These are phyloP conservation scores for Beris chalybata DNA, from an alignment of 2,888 invertebrate species.

Conservation along the genomic window DNA sequence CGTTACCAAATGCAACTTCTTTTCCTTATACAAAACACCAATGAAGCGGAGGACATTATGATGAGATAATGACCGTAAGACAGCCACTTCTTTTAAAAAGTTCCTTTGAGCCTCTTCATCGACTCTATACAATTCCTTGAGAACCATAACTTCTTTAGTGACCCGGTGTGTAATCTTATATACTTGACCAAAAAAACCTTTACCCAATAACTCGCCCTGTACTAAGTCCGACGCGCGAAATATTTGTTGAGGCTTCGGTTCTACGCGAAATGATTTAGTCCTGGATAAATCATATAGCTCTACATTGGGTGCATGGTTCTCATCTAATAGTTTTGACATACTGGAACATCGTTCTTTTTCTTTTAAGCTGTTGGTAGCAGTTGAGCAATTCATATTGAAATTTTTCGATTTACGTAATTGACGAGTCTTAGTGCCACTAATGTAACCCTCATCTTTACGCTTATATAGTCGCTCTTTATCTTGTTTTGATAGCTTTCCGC, in stretches of 20 bases:
- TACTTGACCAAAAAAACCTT: slow-evolving; percentile 93
- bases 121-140: slow-evolving; percentile 89
- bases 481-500: slow-evolving; percentile 56
- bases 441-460: slow-evolving; percentile 58
- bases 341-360: slow-evolving; percentile 85
- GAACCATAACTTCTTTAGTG: slow-evolving; percentile 92
- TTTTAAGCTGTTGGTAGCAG: slow-evolving; percentile 53
- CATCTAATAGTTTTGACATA: slow-evolving; percentile 80
- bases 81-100: slow-evolving; percentile 94
- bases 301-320: slow-evolving; percentile 58
- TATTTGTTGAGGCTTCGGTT: slow-evolving; percentile 67
- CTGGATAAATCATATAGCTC: slow-evolving; percentile 73
- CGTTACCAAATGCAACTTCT: slow-evolving; percentile 86
- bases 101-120: slow-evolving; percentile 94
- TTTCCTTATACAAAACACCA: slow-evolving; percentile 91
- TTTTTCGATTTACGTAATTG: slow-evolving; percentile 63
- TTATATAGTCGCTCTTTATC: slow-evolving; percentile 54
- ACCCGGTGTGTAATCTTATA: slow-evolving; percentile 88
- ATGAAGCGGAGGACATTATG: slow-evolving; percentile 89
- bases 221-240: slow-evolving; percentile 90
- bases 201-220: slow-evolving; percentile 84
- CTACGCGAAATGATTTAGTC: slow-evolving; percentile 80
- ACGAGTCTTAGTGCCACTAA: slow-evolving; percentile 64
- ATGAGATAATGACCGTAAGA: slow-evolving; percentile 84
- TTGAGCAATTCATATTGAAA: slow-evolving; percentile 47